Evolutionary conservation across 2,113 vertebrate species (phyloP).

Genomic region (Burhinus oedicnemus): DNA sequence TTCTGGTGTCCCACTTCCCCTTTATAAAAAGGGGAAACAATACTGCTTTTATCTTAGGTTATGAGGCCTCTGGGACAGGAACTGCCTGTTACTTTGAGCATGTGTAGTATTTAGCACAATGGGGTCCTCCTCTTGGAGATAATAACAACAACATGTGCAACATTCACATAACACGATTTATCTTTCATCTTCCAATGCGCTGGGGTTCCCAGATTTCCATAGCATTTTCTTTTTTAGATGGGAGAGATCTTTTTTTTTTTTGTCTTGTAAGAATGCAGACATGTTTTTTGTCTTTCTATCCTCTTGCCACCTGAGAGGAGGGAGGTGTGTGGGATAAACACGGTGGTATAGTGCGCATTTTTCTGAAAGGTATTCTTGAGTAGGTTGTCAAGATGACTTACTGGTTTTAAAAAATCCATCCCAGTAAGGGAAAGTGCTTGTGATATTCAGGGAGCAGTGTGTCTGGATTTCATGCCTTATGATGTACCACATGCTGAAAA

Average conservation of each 20-base stretch:
- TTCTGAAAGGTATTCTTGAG: background rate
- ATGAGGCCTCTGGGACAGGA: constrained; percentile 33
- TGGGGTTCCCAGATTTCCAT: constrained; percentile 23
- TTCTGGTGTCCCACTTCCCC: constrained; percentile 38
- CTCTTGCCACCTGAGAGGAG: background rate
- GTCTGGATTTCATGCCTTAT: background rate
- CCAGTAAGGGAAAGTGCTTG: background rate
- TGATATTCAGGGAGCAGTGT: background rate
- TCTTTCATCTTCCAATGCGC: constrained; percentile 35
- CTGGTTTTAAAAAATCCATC: background rate
- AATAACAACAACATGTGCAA: constrained; percentile 58
- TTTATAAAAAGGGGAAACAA: background rate
- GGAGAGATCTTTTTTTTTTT: background rate
- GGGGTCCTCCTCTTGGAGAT: constrained; percentile 47
- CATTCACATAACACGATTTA: background rate
- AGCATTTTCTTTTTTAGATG: background rate
- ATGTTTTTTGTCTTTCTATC: background rate
- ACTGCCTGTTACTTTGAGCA: background rate
- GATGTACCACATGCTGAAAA: background rate
- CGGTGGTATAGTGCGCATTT: background rate
- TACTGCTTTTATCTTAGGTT: constrained; percentile 38
- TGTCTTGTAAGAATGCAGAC: background rate
- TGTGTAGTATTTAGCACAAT: constrained; percentile 24
- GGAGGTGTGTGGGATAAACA: background rate
- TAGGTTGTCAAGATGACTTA: background rate